Conservation (phyloP, 2,888 invertebrate genomes). For the Apantesis nais region DNA sequence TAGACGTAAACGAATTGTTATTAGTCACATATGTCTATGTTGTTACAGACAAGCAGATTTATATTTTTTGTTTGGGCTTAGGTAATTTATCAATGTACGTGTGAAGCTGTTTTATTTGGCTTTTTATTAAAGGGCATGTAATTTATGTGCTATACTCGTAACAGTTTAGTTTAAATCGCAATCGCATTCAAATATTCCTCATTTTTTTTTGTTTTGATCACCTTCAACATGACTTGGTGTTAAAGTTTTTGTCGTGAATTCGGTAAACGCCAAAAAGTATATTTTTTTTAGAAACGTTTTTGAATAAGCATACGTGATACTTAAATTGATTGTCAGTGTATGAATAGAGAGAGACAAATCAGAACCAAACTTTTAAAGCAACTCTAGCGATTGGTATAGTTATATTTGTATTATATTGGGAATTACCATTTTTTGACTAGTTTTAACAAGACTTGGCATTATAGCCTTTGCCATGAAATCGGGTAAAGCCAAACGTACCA, state of each 20-base stretch:
- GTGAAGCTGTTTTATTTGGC: neutral
- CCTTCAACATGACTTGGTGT: neutral
- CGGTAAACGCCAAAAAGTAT: no score
- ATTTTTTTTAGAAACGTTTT: no score
- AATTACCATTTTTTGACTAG: neutral
- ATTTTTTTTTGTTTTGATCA: neutral
- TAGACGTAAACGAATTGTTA: neutral
- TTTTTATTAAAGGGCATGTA: neutral
- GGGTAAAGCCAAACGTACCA: neutral
- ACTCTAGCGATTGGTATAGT: no score
- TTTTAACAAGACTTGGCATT: neutral
- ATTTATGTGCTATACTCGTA: neutral
- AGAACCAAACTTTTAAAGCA: no score
- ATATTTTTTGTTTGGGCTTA: neutral
- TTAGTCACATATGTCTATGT: neutral
- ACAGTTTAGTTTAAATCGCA: neutral
- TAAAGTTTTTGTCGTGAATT: no score
- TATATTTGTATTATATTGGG: no score
- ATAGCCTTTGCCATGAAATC: neutral
- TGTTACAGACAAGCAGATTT: neutral
- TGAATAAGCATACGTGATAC: no score
- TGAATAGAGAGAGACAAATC: no score
- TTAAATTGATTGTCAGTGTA: no score
- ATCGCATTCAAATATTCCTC: neutral
- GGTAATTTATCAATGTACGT: constrained; percentile 10